A percentile compares a stretch with the other conserved stretches of the same genome.
phyloP scores from a whole-genome alignment of 2,888 invertebrate species.

The Gymnosoma rotundatum region DNA sequence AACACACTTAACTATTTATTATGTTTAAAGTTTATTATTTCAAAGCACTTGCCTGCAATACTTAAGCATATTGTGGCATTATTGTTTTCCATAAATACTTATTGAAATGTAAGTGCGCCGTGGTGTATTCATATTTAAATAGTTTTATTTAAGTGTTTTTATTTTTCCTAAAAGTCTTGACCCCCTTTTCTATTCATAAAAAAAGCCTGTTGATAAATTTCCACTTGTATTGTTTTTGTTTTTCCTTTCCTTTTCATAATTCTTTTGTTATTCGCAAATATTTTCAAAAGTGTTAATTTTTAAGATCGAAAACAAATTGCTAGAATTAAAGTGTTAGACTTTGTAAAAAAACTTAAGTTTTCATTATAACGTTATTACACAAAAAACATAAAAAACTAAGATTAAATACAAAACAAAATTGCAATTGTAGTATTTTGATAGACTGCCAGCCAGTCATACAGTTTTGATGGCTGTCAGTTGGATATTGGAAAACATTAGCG shows the following conservation, averaged over 20 bases:
- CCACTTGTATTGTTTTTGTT: background rate
- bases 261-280: constrained; percentile 23
- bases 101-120: background rate
- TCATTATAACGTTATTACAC: constrained; percentile 45
- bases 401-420: constrained; percentile 25
- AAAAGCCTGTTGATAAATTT: constrained; percentile 5
- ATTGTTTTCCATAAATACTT: background rate
- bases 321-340: constrained; percentile 31
- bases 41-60: background rate
- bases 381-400: constrained; percentile 2
- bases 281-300: constrained; percentile 29
- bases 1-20: too few species aligned
- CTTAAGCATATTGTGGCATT: background rate
- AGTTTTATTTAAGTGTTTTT: constrained; percentile 30
- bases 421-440: constrained; percentile 3
- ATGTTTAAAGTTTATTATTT: background rate
- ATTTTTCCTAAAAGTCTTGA: constrained; percentile 28
- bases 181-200: constrained; percentile 34
- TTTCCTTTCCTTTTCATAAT: background rate
- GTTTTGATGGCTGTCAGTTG: background rate
- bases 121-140: background rate
- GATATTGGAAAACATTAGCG: background rate
- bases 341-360: background rate
- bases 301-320: constrained; percentile 20
- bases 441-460: background rate